Conservation (phyloP, 2,888 invertebrate species). For the Drosophila mayaguana region DNA sequence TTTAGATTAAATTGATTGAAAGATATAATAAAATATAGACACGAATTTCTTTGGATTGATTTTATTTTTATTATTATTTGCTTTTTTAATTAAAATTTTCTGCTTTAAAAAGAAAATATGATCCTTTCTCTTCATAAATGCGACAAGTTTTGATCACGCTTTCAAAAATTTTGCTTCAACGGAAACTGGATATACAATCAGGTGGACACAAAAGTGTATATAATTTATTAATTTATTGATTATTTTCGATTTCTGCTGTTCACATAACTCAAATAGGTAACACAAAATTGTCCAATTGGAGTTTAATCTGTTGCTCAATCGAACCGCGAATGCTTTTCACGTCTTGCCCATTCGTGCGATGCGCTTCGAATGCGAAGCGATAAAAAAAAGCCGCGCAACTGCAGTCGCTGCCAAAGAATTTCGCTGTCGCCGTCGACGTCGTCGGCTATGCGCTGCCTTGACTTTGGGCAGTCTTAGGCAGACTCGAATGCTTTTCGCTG, state of each 20-base stretch:
- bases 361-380: conserved; percentile 53
- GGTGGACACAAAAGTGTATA: not conserved
- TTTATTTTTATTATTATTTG: not conserved
- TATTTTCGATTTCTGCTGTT: not conserved
- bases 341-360: conserved; percentile 62
- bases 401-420: conserved; percentile 46
- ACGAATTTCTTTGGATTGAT: not conserved
- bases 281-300: not conserved
- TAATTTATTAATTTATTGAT: conserved; percentile 4
- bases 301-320: conserved; percentile 8
- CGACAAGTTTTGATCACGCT: not conserved
- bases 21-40: too few species aligned
- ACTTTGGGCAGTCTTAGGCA: conserved; percentile 53
- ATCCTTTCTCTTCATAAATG: not conserved
- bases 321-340: conserved; percentile 40
- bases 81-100: not conserved
- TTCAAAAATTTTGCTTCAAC: not conserved
- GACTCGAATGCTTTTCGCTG: conserved; percentile 25
- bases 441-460: conserved; percentile 52
- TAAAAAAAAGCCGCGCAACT: conserved; percentile 31
- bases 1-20: too few species aligned
- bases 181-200: not conserved
- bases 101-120: not conserved
- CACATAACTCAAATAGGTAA: not conserved
- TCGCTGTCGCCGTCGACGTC: conserved; percentile 23